Conservation (phyloP, 2,113 vertebrate species). For the Leucopsar rothschildi region DNA sequence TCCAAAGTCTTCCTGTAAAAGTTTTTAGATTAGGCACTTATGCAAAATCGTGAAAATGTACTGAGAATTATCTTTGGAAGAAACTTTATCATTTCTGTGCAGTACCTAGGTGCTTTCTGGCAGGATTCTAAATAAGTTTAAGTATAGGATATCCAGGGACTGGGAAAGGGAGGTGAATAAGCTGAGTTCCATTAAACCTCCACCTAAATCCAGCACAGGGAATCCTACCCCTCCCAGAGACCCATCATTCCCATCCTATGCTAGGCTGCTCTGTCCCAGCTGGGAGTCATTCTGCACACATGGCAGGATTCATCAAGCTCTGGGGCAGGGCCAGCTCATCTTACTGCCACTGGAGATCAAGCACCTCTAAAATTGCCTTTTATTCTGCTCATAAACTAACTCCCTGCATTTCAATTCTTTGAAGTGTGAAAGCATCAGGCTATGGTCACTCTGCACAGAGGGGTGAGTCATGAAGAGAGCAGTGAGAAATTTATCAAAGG, state of each 20-base stretch:
- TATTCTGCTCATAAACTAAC: background rate
- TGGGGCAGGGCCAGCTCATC: background rate
- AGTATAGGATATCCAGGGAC: background rate
- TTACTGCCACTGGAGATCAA: background rate
- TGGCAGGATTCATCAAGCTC: background rate
- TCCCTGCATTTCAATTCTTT: background rate
- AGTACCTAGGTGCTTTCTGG: background rate
- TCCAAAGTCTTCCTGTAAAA: background rate
- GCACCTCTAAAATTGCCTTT: background rate
- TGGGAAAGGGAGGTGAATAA: background rate
- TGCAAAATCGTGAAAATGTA: background rate
- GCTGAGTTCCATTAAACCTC: background rate
- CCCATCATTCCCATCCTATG: background rate
- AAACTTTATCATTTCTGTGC: background rate
- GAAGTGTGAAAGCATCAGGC: background rate
- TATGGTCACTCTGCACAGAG: background rate
- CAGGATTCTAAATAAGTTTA: background rate
- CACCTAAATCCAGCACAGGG: background rate
- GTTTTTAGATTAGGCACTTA: background rate
- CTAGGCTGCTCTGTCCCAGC: background rate
- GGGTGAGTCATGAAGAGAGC: background rate
- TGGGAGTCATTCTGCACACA: accelerated
- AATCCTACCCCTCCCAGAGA: background rate
- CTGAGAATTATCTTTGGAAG: background rate
- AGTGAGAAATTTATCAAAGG: background rate